Conservation (phyloP, 2,888 invertebrate species). For the Lasioglossum morio region DNA sequence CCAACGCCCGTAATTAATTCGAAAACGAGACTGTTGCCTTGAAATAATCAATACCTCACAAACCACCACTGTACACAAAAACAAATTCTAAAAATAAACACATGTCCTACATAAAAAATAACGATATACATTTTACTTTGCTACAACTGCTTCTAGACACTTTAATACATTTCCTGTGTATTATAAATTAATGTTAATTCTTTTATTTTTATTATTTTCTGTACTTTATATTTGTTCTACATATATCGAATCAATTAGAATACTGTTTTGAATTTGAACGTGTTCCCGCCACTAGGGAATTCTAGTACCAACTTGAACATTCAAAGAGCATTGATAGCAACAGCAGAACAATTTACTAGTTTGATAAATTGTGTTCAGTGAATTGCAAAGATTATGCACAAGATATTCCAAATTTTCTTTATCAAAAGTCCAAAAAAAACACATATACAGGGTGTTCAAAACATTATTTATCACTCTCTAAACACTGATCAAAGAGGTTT, state of each 20-base stretch:
- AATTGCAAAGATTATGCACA: too few relatives aligned
- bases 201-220: neutral
- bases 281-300: neutral
- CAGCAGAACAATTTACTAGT: too few relatives aligned
- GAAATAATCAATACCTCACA: neutral
- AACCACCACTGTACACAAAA: neutral
- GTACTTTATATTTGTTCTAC: neutral
- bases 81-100: neutral
- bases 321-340: neutral
- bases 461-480: too few relatives aligned
- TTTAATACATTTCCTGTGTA: neutral
- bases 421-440: too few relatives aligned
- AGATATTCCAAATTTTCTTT: too few relatives aligned
- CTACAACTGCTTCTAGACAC: too few relatives aligned
- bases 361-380: too few relatives aligned
- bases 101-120: neutral
- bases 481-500: neutral
- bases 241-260: neutral
- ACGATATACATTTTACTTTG: too few relatives aligned
- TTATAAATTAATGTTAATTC: neutral
- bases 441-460: too few relatives aligned
- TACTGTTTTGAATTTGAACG: neutral
- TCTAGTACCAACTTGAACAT: neutral
- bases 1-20: slow-evolving; percentile 9
- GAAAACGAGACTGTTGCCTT: neutral